A percentile compares a stretch with the other conserved stretches of the same genome.
Evolutionary conservation across 2,113 vertebrate species (phyloP).

Genomic region (Chunga burmeisteri): DNA sequence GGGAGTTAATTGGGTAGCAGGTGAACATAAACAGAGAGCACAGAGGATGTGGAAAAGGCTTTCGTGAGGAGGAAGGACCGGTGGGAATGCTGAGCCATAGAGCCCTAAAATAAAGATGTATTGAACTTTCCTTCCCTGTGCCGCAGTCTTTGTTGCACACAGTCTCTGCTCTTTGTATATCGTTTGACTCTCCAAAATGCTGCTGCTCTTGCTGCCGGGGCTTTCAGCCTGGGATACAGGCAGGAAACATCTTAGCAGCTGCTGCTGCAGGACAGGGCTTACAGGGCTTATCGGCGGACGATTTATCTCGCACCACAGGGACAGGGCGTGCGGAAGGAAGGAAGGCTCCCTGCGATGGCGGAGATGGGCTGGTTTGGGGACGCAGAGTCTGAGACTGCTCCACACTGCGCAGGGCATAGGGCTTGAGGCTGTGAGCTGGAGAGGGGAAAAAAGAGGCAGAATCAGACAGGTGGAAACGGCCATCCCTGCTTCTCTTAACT

Average conservation of each 20-base stretch:
- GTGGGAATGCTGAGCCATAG: constrained; percentile 8
- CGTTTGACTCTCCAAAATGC: background rate
- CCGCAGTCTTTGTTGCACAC: background rate
- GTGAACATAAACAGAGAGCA: constrained; percentile 67
- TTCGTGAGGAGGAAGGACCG: constrained; percentile 28
- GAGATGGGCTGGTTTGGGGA: background rate
- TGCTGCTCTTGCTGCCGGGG: background rate
- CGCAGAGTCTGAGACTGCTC: background rate
- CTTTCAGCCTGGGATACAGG: background rate
- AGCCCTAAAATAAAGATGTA: constrained; percentile 12
- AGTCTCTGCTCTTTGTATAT: background rate
- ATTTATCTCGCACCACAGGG: accelerated
- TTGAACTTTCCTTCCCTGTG: constrained; percentile 28
- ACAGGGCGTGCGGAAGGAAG: accelerated
- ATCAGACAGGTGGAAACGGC: background rate
- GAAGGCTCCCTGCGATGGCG: background rate
- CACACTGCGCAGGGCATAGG: accelerated
- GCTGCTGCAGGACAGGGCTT: background rate
- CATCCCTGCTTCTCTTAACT: background rate
- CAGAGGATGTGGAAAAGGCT: constrained; percentile 49
- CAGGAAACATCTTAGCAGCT: background rate
- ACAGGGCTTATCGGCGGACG: accelerated
- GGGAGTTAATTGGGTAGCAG: constrained; percentile 71
- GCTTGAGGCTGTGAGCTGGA: background rate
- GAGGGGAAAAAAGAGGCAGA: background rate